These are phyloP conservation scores for Lindbergichthys nudifrons DNA, from an alignment of 2,797 vertebrate species.

Conservation along the genomic window DNA sequence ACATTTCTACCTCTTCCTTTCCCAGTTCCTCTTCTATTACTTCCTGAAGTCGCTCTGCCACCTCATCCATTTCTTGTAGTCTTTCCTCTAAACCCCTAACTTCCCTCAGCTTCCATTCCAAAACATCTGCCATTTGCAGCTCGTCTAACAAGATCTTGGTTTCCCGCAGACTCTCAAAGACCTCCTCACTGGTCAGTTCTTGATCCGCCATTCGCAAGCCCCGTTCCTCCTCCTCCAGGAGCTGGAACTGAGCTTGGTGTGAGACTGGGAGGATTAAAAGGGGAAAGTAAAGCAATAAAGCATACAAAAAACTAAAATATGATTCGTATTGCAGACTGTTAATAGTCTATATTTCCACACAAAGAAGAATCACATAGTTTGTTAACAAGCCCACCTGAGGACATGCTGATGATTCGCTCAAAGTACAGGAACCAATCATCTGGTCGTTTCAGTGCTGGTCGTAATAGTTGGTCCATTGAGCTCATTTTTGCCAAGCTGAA, in stretches of 20 bases:
- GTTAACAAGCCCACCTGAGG: conserved; percentile 29
- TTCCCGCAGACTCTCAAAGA: conserved; percentile 56
- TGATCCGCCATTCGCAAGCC: conserved; percentile 10
- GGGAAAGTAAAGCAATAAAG: conserved; percentile 16
- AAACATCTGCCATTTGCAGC: conserved; percentile 51
- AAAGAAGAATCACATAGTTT: conserved; percentile 68
- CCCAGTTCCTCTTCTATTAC: conserved; percentile 65
- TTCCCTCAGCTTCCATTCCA: conserved; percentile 73
- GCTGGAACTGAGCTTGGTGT: conserved; percentile 33
- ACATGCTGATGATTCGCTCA: conserved; percentile 43
- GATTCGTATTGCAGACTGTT: not conserved
- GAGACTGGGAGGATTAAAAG: conserved; percentile 55
- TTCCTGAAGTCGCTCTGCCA: conserved; percentile 70
- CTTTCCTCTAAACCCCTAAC: conserved; percentile 75
- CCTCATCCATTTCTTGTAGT: conserved; percentile 73
- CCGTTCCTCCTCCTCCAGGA: conserved; percentile 33
- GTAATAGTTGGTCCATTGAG: conserved; percentile 54
- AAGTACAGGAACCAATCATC: conserved; percentile 81
- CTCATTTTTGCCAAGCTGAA: conserved; percentile 46
- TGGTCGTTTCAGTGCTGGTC: conserved; percentile 46
- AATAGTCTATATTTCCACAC: not conserved
- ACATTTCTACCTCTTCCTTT: conserved; percentile 63
- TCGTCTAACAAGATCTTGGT: conserved; percentile 46
- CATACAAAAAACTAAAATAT: not conserved
- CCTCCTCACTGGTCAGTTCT: conserved; percentile 37